Percentiles rank a stretch among this genome's conserved stretches.
Evolutionary conservation across 1,140 invertebrate genomes (phyloP).

Genomic region (Procambarus clarkii): DNA sequence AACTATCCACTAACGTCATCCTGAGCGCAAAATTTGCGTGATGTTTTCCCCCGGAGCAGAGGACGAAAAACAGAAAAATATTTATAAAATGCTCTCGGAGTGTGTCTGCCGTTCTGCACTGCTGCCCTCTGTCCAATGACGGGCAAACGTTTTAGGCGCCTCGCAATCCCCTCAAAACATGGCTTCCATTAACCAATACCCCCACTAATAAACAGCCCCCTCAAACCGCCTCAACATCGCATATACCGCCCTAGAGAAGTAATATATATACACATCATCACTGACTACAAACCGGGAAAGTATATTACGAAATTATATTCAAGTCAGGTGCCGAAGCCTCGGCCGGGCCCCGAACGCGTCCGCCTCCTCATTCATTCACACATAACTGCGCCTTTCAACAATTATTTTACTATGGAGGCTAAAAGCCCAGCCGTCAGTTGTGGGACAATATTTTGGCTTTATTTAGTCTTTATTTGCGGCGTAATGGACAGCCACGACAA

Average conservation of each 20-base stretch:
- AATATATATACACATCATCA: no score
- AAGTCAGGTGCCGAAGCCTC: not conserved
- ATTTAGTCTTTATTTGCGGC: slow-evolving; percentile 56
- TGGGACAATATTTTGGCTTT: slow-evolving; percentile 68
- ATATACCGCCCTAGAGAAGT: no score
- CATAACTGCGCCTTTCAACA: slow-evolving; percentile 68
- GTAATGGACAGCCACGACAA: slow-evolving; percentile 41
- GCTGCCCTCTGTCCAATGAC: slow-evolving; percentile 40
- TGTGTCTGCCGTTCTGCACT: slow-evolving; percentile 50
- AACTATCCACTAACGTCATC: no score
- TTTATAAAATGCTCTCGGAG: slow-evolving; percentile 9
- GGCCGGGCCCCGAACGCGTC: slow-evolving; percentile 22
- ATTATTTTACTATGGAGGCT: slow-evolving; percentile 61
- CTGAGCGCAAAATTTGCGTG: not conserved
- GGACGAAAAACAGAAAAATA: not conserved
- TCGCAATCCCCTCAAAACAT: not conserved
- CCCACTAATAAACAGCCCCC: not conserved
- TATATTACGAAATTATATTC: no score
- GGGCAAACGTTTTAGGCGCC: slow-evolving; percentile 58
- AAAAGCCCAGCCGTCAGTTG: slow-evolving; percentile 63
- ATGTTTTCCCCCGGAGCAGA: not conserved
- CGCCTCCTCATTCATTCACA: slow-evolving; percentile 65
- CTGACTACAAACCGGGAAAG: no score
- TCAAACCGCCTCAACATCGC: not conserved
- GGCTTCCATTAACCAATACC: not conserved